phyloP scores from a whole-genome alignment of 2,888 invertebrate species.

The Cantharis rufa region DNA sequence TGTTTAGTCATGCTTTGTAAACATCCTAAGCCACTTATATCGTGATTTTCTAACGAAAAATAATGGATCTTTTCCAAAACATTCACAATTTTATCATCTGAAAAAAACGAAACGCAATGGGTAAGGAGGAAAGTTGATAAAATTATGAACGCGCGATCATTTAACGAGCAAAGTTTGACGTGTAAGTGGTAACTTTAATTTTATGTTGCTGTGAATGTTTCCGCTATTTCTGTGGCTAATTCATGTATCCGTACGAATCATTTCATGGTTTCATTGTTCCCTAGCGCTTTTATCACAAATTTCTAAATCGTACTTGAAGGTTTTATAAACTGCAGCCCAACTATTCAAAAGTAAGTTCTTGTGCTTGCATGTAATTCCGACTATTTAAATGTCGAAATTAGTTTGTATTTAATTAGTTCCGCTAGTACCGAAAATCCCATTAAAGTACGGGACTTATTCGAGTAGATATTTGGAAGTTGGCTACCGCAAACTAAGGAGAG shows the following conservation, averaged over 20 bases:
- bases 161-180: slow-evolving; percentile 47
- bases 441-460: slow-evolving; percentile 16
- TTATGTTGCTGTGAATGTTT: slow-evolving; percentile 53
- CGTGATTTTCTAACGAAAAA: slow-evolving; percentile 1
- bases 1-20: slow-evolving; percentile 29
- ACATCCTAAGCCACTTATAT: slow-evolving; percentile 27
- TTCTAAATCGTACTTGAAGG: slow-evolving; percentile 31
- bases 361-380: slow-evolving; percentile 8
- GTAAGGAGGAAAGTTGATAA: background rate
- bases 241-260: slow-evolving; percentile 42
- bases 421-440: slow-evolving; percentile 18
- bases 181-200: slow-evolving; percentile 63
- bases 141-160: background rate
- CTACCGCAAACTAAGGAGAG: slow-evolving; percentile 5
- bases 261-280: slow-evolving; percentile 36
- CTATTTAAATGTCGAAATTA: slow-evolving; percentile 26
- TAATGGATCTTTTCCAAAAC: background rate
- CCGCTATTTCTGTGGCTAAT: slow-evolving; percentile 48
- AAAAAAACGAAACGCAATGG: background rate
- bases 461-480: slow-evolving; percentile 19
- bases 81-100: background rate
- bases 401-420: slow-evolving; percentile 30
- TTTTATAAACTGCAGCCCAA: slow-evolving; percentile 34
- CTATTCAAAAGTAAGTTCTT: slow-evolving; percentile 11
- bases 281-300: slow-evolving; percentile 31